Evolutionary conservation across 2,888 invertebrate species (phyloP), one percentile per base, ranked within the genome.

Genomic region (Apomyelois bistriatella): DNA sequence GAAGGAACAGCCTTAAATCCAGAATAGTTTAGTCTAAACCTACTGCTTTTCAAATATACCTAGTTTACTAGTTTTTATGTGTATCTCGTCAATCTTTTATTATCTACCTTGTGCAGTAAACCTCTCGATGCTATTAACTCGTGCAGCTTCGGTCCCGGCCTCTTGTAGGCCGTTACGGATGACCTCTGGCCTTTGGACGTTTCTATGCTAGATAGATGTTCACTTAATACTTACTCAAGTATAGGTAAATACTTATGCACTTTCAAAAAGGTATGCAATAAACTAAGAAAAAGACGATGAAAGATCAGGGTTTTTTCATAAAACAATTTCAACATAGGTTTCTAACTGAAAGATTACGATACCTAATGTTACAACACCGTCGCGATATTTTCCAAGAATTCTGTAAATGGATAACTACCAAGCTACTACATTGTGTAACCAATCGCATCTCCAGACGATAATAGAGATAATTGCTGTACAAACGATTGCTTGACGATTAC

Each of bases 401-500:
- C 38, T 30, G 41, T 51, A 42, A 51, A 51, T 35, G 12, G 42
- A 41, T 42, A 51, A 51, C 30, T 43, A 49, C 51, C 15, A 13
- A 48, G 40, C 40, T 46, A 40, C 48, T 36, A 52, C 40, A 54
- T 65, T 66, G 59, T 59, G 57, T 53, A 64, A 66, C 56, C 58
- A 28, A 54, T 60, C 54, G 54, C 60, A 61, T 61, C 62, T 60
- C 56, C 63, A 53, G 55, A 60, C 55, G 64, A 64, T 58, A 59
- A 62, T 59, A 58, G 57, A 57, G 53, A 62, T 59, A 58, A 59
- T 56, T 54, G 54, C 50, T 54, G 40, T 51, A 54, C 54, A 55
- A 56, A 59, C 60, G 61, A 64, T 66, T 58, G 58, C 60, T 53
- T 48, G 57, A 58, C 64, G 47, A 55, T 53, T 54, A 54, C 52